Evolutionary conservation across 2,113 vertebrate species (phyloP).

Genomic region (Silurus asotus): DNA sequence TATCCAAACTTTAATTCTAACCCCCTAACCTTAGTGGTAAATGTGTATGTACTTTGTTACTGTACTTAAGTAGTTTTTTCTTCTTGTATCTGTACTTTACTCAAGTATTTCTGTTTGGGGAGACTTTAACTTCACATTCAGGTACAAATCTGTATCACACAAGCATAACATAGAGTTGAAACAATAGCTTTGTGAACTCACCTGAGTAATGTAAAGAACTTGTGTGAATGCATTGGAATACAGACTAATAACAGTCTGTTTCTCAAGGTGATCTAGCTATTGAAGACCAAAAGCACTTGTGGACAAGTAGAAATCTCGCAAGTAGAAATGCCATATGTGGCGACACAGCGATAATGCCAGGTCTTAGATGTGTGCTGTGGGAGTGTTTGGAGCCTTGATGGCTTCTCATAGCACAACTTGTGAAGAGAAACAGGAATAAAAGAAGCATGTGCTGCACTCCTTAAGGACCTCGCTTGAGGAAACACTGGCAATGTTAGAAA

Average conservation of each 20-base stretch:
- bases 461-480: not conserved
- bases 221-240: not conserved
- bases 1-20: too few relatives aligned
- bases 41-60: too few relatives aligned
- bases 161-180: not conserved
- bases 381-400: not conserved
- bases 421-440: not conserved
- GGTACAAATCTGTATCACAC: not conserved
- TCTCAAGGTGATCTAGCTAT: not conserved
- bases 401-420: too few relatives aligned
- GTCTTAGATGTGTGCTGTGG: not conserved
- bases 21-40: too few relatives aligned
- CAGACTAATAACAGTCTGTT: not conserved
- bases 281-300: constrained; percentile 8
- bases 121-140: too few relatives aligned
- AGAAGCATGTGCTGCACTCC: not conserved
- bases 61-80: too few relatives aligned
- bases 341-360: not conserved
- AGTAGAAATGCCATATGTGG: not conserved
- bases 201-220: not conserved
- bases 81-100: too few relatives aligned
- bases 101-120: too few relatives aligned
- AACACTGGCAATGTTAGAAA: not conserved
- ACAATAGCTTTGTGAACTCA: too few relatives aligned
- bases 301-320: not conserved